A percentile compares a stretch with the other conserved stretches of the same genome.
phyloP scores from a whole-genome alignment of 2,888 invertebrate species.

The Lysandra bellargus region DNA sequence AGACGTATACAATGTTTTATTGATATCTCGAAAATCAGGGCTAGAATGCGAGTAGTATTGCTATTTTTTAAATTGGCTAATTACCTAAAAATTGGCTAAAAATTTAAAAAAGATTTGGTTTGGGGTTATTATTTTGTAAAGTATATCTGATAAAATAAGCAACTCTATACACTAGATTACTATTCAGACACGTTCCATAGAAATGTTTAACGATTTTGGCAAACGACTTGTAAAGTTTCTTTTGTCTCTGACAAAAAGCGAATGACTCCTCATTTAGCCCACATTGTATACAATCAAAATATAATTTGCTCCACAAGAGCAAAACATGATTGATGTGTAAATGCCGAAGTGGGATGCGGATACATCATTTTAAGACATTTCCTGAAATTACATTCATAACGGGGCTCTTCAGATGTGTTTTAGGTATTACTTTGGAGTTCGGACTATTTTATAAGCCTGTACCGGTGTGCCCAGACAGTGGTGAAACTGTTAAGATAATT shows the following conservation, averaged over 20 bases:
- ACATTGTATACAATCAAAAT: conserved; percentile 22
- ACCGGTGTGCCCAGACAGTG: no score
- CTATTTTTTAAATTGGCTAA: no score
- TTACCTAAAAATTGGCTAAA: no score
- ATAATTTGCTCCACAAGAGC: conserved; percentile 25
- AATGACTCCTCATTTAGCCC: neutral
- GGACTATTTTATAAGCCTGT: no score
- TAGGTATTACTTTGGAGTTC: neutral
- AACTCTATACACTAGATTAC: neutral
- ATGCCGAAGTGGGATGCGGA: conserved; percentile 26
- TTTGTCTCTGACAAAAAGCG: conserved; percentile 10
- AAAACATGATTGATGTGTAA: conserved; percentile 18
- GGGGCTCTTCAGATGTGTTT: neutral
- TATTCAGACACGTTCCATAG: neutral
- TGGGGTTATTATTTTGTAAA: neutral
- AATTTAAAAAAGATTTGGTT: no score
- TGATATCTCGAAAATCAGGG: no score
- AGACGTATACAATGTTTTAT: no score
- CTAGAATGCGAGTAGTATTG: no score
- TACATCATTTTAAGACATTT: conserved; percentile 25
- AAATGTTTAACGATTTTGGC: neutral
- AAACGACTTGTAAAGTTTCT: conserved; percentile 1
- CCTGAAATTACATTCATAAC: conserved; percentile 7
- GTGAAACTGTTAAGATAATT: no score
- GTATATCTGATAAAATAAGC: neutral